Base-by-base conservation (phyloP, 37 sponge, comb jelly and placozoan species). In the Eunapius fragilis region DNA sequence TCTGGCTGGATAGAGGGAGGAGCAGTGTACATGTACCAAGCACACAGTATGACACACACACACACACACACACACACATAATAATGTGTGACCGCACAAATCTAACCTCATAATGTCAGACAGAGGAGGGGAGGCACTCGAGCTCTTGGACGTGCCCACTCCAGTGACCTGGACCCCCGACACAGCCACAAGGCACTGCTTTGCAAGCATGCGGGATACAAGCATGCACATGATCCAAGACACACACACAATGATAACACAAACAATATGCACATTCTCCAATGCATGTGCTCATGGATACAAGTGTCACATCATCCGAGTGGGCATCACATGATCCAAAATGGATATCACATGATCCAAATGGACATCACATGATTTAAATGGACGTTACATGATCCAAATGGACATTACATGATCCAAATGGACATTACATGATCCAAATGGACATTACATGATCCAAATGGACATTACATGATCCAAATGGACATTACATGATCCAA, bases 181-280 rank as follows among this genome's bases (percentile, higher is more conserved):
- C 22, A 58, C 58, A 2, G 22, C 17, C 58, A 58, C 58, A 19
- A 58, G 19, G 14, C 58, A 17, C 58, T 58, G 58, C n/a, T n/a
- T 17, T 58, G 58, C 58, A 41, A 41, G 41, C 22, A 58, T 11
- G 47, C 47, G 9, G 47, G 9, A 45, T 9, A 45, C 47, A 45
- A 10, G 19, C 58, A 58, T 19, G 22, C 17, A 9, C 6, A 41
- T 9, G 41, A 41, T n/a, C 41, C 41, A 10, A 19, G 19, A 58
- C 58, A 58, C 58, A 58, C 58, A 58, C 17, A 11, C 58, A 58
- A 6, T 3, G 41, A 3, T 9, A 41, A 83, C 70, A 69, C 83
- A 73, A 37, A 69, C 83, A 73, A 81, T 72, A 81, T 72, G 34
- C 82, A 81, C 37, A 71, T 72, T 70, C 32, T 26, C 36, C n/a